phyloP scores from a whole-genome alignment of 2,888 invertebrate species.

The Spisula solida region DNA sequence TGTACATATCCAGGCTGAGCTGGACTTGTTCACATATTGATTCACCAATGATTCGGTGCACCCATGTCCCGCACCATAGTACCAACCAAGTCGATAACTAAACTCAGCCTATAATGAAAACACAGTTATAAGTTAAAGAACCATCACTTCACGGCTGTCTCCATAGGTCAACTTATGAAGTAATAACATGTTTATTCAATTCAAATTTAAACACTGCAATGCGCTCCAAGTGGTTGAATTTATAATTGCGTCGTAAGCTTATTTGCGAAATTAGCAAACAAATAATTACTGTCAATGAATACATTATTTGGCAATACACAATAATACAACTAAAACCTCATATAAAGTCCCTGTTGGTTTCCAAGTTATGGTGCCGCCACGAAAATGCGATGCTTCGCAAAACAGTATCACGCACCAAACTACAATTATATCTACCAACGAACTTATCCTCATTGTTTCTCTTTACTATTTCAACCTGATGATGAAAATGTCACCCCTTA shows the following conservation, averaged over 20 bases:
- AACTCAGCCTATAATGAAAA: conserved; percentile 45
- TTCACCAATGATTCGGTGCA: not conserved
- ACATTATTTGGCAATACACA: not conserved
- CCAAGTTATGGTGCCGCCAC: conserved; percentile 61
- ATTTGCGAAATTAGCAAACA: not conserved
- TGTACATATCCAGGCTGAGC: conserved; percentile 28
- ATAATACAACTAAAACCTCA: conserved; percentile 16
- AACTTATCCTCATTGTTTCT: not conserved
- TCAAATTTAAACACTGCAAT: not conserved
- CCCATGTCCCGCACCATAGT: not conserved
- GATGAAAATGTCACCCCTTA: too few relatives aligned
- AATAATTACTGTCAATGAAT: too few relatives aligned
- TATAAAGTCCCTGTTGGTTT: conserved; percentile 39
- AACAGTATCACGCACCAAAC: not conserved
- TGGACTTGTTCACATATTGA: not conserved
- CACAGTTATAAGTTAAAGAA: too few relatives aligned
- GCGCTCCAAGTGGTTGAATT: too few relatives aligned
- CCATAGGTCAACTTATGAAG: too few relatives aligned
- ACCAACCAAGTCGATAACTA: conserved; percentile 50
- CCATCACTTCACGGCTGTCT: too few relatives aligned
- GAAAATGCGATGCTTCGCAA: conserved; percentile 44
- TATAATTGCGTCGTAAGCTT: too few relatives aligned
- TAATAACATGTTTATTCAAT: too few relatives aligned
- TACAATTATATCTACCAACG: not conserved
- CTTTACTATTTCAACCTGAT: not conserved